Percentiles rank a stretch among this genome's conserved stretches.
These are phyloP conservation scores for Egretta garzetta DNA, from an alignment of 2,113 vertebrate species.

Conservation along the genomic window DNA sequence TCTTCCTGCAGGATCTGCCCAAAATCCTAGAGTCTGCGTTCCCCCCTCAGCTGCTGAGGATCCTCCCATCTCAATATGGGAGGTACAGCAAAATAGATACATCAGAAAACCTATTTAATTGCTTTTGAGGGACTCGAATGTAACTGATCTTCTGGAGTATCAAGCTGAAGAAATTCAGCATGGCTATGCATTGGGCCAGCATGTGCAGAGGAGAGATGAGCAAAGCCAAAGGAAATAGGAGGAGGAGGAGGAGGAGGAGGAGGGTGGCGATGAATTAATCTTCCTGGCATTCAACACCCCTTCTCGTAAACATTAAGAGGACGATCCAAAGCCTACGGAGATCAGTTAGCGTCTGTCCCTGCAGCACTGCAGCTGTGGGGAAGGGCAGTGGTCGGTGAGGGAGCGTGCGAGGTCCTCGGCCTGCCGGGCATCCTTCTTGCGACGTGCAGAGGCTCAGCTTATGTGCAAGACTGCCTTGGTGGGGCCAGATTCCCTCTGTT, in stretches of 20 bases:
- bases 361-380: background rate
- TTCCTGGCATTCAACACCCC: background rate
- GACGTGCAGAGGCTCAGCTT: background rate
- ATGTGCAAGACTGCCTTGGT: background rate
- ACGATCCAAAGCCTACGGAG: background rate
- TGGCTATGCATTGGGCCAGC: background rate
- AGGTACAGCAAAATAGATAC: background rate
- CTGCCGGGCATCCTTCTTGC: background rate
- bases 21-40: background rate
- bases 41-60: background rate
- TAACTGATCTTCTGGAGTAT: background rate
- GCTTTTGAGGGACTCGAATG: background rate
- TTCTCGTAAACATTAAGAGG: background rate
- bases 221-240: background rate
- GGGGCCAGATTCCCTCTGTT: background rate
- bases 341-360: background rate
- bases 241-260: background rate
- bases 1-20: background rate
- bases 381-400: background rate
- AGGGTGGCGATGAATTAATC: fast-evolving
- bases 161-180: background rate
- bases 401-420: background rate
- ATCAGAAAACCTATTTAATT: background rate
- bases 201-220: background rate
- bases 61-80: background rate